Evolutionary conservation across 1,140 invertebrate genomes (phyloP).

Genomic region (Pentalonia nigronervosa): DNA sequence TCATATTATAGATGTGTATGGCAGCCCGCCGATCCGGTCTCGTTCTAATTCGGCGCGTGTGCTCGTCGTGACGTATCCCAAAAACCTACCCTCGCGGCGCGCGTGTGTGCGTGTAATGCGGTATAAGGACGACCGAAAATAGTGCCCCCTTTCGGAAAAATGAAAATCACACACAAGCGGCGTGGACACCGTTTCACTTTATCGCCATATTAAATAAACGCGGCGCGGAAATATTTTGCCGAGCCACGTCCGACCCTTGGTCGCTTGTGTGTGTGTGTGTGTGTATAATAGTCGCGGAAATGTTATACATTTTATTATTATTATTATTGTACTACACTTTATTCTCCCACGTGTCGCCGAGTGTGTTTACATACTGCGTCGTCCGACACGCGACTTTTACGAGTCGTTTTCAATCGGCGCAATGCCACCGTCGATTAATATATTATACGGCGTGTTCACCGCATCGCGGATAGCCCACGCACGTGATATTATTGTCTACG

Average conservation of each 20-base stretch:
- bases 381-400: constrained; percentile 39
- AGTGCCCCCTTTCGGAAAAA: background rate
- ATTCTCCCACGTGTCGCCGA: constrained; percentile 25
- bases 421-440: background rate
- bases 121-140: background rate
- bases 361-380: constrained; percentile 20
- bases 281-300: background rate
- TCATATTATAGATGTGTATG: background rate
- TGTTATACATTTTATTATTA: background rate
- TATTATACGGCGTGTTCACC: constrained; percentile 3
- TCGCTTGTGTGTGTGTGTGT: too few relatives aligned
- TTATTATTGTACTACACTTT: background rate
- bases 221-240: background rate
- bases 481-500: background rate
- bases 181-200: background rate
- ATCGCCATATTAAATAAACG: background rate
- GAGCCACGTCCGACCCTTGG: too few relatives aligned
- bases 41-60: constrained; percentile 52
- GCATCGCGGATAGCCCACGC: background rate
- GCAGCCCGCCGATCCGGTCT: constrained; percentile 21
- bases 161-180: background rate
- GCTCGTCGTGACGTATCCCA: background rate
- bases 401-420: constrained; percentile 5
- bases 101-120: background rate
- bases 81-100: background rate